phyloP scores from a whole-genome alignment of 2,113 vertebrate genomes.

The cattle (Bos taurus) region DNA sequence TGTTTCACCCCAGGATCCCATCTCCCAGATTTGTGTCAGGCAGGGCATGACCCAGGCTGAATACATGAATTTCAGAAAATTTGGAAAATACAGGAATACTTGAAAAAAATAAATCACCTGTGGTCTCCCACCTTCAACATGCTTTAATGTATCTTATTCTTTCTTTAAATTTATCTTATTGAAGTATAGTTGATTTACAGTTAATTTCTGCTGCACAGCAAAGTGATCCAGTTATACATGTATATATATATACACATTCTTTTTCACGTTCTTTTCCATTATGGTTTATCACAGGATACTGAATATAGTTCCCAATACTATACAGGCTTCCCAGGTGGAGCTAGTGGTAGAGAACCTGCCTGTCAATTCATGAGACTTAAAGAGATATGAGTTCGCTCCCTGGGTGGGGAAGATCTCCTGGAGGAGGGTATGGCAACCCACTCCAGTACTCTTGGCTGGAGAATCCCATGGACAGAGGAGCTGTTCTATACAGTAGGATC shows the following conservation, averaged over 20 bases:
- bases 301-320: not conserved
- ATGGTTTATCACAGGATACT: not conserved
- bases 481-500: not conserved
- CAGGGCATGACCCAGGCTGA: not conserved
- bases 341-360: not conserved
- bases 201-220: not conserved
- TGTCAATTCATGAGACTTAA: not conserved
- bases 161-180: not conserved
- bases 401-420: not conserved
- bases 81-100: not conserved
- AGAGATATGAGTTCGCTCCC: not conserved
- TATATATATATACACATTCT: not conserved
- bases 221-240: not conserved
- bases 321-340: not conserved
- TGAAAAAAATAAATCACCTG: not conserved
- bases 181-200: not conserved
- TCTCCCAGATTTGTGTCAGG: not conserved
- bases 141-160: not conserved
- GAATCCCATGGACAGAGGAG: not conserved
- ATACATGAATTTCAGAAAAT: not conserved
- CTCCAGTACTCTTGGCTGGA: not conserved
- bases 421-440: not conserved
- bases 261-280: not conserved
- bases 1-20: too few species aligned
- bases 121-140: not conserved